A percentile compares a stretch with the other conserved stretches of the same genome.
phyloP scores from a whole-genome alignment of 2,888 invertebrate genomes.

The Melanophora roralis region DNA sequence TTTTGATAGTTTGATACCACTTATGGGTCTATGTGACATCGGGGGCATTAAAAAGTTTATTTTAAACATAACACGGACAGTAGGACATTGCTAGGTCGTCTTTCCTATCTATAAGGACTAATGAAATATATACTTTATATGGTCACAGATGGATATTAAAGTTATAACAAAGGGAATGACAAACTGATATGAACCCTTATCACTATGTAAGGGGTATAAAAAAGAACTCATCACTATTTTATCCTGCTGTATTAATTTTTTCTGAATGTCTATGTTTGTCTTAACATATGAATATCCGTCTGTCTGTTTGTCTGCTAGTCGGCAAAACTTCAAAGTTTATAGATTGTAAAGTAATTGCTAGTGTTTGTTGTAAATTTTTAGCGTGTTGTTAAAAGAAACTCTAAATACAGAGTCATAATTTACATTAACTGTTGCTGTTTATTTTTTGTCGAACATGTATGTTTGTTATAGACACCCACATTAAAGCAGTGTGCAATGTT shows the following conservation, averaged over 20 bases:
- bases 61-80: too few species aligned
- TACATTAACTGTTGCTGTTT: conserved; percentile 43
- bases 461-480: conserved; percentile 55
- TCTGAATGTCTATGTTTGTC: not conserved
- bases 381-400: conserved; percentile 52
- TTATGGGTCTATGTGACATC: too few species aligned
- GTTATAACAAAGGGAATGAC: too few species aligned
- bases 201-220: not conserved
- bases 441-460: conserved; percentile 6
- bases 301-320: conserved; percentile 11
- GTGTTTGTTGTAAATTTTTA: conserved; percentile 53
- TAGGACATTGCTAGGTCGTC: too few species aligned
- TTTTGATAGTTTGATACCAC: too few species aligned
- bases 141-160: too few species aligned
- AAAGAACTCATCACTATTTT: conserved; percentile 36
- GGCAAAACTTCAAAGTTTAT: conserved; percentile 49
- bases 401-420: conserved; percentile 53
- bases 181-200: too few species aligned
- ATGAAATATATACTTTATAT: too few species aligned
- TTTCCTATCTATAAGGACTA: too few species aligned
- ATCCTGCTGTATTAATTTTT: conserved; percentile 46
- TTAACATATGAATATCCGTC: not conserved
- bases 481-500: conserved; percentile 26
- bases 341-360: conserved; percentile 58
- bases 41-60: too few species aligned